Percentiles rank a stretch among this genome's conserved stretches.
These are phyloP conservation scores for Trachelus tabidus DNA, from an alignment of 2,888 invertebrate genomes.

Conservation along the genomic window DNA sequence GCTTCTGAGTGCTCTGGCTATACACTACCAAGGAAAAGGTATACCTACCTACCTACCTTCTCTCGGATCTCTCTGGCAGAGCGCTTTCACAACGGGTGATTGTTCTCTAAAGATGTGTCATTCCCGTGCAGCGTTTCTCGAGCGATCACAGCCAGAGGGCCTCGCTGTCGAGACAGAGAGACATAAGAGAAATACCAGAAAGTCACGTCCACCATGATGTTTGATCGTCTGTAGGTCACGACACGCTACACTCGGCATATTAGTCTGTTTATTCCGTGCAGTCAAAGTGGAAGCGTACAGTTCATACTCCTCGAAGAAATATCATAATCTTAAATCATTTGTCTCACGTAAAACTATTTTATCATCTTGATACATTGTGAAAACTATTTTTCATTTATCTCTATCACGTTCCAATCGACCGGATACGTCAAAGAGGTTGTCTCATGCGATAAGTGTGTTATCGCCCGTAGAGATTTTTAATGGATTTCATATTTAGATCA, in stretches of 20 bases:
- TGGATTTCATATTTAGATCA: neutral
- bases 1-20: neutral
- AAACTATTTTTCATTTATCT: neutral
- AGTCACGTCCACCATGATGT: constrained; percentile 50
- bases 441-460: neutral
- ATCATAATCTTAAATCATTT: neutral
- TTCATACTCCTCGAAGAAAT: neutral
- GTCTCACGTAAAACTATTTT: neutral
- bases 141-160: constrained; percentile 21
- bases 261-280: neutral
- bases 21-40: neutral
- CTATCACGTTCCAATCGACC: neutral
- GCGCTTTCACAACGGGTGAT: constrained; percentile 52
- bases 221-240: constrained; percentile 38
- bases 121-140: constrained; percentile 17
- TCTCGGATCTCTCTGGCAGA: neutral
- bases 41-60: neutral
- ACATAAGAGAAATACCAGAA: constrained; percentile 19
- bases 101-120: constrained; percentile 48
- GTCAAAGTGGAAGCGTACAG: neutral
- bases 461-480: neutral
- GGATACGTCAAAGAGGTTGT: neutral
- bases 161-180: constrained; percentile 27
- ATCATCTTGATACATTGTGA: neutral
- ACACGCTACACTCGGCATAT: neutral